Evolutionary conservation across 2,113 vertebrate genomes (phyloP), one percentile per base, ranked within the genome.

Genomic region (Choloepus hoffmanni): DNA sequence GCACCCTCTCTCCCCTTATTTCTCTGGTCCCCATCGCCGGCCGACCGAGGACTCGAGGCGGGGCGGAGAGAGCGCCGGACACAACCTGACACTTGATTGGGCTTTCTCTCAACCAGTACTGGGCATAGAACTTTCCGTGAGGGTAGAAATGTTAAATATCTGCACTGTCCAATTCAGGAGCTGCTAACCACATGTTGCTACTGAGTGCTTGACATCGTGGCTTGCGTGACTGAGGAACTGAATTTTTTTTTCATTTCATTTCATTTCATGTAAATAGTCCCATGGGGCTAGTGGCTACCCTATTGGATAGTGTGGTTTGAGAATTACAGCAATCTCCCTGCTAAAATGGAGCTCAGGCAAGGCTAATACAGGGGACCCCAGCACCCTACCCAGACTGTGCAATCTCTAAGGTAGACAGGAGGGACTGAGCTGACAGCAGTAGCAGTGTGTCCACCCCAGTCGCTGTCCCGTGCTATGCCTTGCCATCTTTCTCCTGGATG

Each of bases 171-270:
- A 14, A 1, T 14, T 8, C 15, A 12, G 58, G 33, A 94, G 45
- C 68, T 63, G 13, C 85, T 45, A 36, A 86, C 83, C 79, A 6
- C 89, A 8, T 1, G 73, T 33, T 24, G 40, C 78, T 30, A 2
- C 0, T 24, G 33, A 85, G 50, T 16, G 67, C 85, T 94, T 82
- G 58, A n/a, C 40, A 19, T 3, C 53, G 77, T 40, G 88, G 67
- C 94, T 88, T 26, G 16, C 11, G 24, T 4, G 48, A 76, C 18
- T 18, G 14, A 86, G 84, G 48, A 36, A 85, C 50, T 53, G 28
- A 21, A 26, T 74, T 85, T 53, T 94, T 74, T 77, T 90, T 92
- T 90, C 19, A 89, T 85, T 85, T 77, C 88, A 53, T 36, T 36
- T 36, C 36, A 36, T 36, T 36, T 36, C 36, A 85, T 36, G 84